Evolutionary conservation across 2,888 invertebrate genomes (phyloP).

Genomic region (Acleris holmiana): DNA sequence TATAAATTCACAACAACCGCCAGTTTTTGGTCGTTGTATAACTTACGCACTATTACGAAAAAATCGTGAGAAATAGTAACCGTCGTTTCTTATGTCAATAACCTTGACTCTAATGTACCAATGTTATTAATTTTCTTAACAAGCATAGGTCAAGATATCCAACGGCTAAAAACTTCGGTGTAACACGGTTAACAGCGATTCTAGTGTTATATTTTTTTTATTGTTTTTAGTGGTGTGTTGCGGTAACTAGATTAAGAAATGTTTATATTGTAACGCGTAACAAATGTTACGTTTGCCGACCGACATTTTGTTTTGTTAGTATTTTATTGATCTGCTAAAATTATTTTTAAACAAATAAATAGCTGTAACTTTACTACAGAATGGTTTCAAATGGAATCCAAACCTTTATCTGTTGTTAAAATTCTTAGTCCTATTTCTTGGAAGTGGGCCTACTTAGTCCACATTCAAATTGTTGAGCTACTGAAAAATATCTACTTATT

Average conservation of each 20-base stretch:
- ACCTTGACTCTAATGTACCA: slow-evolving; percentile 48
- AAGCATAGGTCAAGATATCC: slow-evolving; percentile 21
- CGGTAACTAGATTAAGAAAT: slow-evolving; percentile 27
- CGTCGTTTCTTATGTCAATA: slow-evolving; percentile 49
- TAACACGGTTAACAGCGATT: background rate
- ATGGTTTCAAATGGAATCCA: too few relatives aligned
- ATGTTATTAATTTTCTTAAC: slow-evolving; percentile 23
- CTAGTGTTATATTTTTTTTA: slow-evolving; percentile 18
- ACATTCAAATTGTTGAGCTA: too few relatives aligned
- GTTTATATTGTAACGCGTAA: slow-evolving; percentile 16
- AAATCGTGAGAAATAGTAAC: slow-evolving; percentile 33
- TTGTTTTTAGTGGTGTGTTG: slow-evolving; percentile 6
- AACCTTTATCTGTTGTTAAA: too few relatives aligned
- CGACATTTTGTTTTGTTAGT: background rate
- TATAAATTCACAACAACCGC: slow-evolving; percentile 21
- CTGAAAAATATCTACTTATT: too few relatives aligned
- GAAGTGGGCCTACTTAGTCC: too few relatives aligned
- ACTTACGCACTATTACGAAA: slow-evolving; percentile 34
- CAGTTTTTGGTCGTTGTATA: slow-evolving; percentile 21
- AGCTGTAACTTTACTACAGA: too few relatives aligned
- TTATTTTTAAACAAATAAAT: too few relatives aligned
- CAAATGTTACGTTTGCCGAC: slow-evolving; percentile 18
- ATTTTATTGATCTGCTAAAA: too few relatives aligned
- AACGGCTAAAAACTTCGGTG: slow-evolving; percentile 4
- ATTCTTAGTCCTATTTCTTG: too few relatives aligned